These are phyloP conservation scores for Nycticebus coucang DNA, from an alignment of 2,113 vertebrate genomes.

Conservation along the genomic window DNA sequence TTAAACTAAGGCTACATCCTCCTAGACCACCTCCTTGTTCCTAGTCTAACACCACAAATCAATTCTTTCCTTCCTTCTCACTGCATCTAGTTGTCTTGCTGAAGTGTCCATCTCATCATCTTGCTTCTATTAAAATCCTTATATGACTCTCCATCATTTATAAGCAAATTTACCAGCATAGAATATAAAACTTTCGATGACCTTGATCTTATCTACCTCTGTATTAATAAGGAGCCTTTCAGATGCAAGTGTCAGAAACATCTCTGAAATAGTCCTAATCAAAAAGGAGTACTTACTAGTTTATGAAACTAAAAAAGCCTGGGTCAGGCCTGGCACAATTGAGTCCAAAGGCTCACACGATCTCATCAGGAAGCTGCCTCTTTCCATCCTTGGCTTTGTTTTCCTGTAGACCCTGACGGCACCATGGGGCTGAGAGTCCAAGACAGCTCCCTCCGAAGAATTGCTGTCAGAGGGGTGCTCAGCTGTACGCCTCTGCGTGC, in stretches of 20 bases:
- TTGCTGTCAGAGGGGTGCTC: background rate
- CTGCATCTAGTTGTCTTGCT: background rate
- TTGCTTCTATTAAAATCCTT: background rate
- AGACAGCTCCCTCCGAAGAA: background rate
- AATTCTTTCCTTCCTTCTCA: background rate
- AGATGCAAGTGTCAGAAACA: background rate
- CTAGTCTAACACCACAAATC: background rate
- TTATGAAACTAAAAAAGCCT: background rate
- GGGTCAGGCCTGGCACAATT: background rate
- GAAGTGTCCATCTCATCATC: background rate
- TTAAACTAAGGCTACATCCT: background rate
- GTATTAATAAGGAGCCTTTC: background rate
- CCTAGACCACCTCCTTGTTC: background rate
- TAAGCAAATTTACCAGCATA: background rate
- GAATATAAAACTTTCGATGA: background rate
- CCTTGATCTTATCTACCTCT: background rate
- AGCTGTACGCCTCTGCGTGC: background rate
- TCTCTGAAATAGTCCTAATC: background rate
- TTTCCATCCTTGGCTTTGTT: background rate
- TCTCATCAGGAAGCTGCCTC: background rate
- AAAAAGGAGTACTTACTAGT: background rate
- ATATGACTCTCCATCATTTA: background rate
- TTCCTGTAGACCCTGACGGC: background rate
- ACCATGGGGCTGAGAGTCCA: accelerated
- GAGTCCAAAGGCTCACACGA: background rate